Base-by-base conservation (phyloP, 2,797 vertebrate genomes). In the Catostomus latipinnis region DNA sequence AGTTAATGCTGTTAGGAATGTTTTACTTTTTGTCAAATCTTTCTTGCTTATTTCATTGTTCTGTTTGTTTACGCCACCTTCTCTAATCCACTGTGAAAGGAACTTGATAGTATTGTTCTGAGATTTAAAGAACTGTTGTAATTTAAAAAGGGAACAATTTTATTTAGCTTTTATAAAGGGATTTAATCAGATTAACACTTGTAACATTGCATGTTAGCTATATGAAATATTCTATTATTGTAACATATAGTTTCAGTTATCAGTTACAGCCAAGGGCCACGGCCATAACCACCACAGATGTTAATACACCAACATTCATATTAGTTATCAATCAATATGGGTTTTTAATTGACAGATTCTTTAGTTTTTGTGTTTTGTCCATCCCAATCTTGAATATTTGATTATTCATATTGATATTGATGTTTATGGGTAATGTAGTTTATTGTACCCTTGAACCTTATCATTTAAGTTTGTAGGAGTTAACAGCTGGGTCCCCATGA, bases 31-130 rank as follows among this genome's bases (percentile, higher is more conserved):
- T 52, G 49, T 63, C 34, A 62, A 56, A n/a, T 9, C n/a, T 12
- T 68, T 72, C 77, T 69, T 72, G 34, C 66, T 71, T 49, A 48
- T 43, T 77, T 74, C 69, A 80, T 63, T 63, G 78, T 81, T 65
- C 60, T 77, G 52, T 79, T 73, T 49, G 46, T 75, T 82, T 76
- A 72, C 9, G 61, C 60, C 62, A 50, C 49, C 48, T 22, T 34
- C 78, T 78, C 13, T 68, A 74, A 81, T 84, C 56, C 48, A 58
- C 58, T 68, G 54, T 9, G 46, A 74, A 80, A 63, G 56, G 45
- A 82, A 75, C 16, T 62, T 63, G 46, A 18, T 11, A 4, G 14
- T 7, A 66, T 81, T 81, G 71, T 86, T 83, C 63, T 10, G n/a
- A 71, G 70, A 71, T 57, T 45, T 22, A 71, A 68, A 74, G 7